phyloP scores from a whole-genome alignment of 2,797 vertebrate genomes.

The Dryobates pubescens region DNA sequence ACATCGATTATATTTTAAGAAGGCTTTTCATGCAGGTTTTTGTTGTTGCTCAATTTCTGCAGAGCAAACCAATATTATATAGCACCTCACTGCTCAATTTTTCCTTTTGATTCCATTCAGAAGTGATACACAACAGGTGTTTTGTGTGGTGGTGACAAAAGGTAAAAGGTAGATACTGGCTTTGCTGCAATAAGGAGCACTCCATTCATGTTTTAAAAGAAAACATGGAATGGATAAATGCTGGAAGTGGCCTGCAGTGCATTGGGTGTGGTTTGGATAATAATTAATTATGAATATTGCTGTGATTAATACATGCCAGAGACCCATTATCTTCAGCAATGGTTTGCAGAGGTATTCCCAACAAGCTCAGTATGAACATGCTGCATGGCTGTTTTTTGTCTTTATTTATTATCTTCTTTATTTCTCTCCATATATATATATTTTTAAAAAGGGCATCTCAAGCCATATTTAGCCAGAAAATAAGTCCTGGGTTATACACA shows the following conservation, averaged over 20 bases:
- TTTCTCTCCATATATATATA: neutral
- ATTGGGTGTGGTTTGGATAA: neutral
- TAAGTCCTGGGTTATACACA: neutral
- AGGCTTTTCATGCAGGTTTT: neutral
- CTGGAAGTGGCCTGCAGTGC: neutral
- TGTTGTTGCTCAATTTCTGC: neutral
- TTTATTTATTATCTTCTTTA: neutral
- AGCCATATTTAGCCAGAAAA: neutral
- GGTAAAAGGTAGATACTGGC: neutral
- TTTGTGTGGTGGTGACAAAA: neutral
- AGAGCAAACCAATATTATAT: neutral
- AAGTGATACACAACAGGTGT: neutral
- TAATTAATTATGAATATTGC: constrained; percentile 15
- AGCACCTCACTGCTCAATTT: neutral
- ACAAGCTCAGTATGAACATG: neutral
- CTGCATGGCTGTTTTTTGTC: neutral
- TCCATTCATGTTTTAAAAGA: neutral
- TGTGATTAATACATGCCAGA: constrained; percentile 11
- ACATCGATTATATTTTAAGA: neutral
- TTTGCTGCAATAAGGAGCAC: neutral
- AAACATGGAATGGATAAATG: neutral
- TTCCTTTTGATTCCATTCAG: neutral
- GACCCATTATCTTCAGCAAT: neutral
- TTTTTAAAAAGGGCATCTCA: neutral
- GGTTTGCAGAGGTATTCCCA: neutral